Percentiles rank a stretch among this genome's conserved stretches.
Evolutionary conservation across 92 coral and sea anemone species (phyloP).

Genomic region (Hydrozoanthus gracilis): DNA sequence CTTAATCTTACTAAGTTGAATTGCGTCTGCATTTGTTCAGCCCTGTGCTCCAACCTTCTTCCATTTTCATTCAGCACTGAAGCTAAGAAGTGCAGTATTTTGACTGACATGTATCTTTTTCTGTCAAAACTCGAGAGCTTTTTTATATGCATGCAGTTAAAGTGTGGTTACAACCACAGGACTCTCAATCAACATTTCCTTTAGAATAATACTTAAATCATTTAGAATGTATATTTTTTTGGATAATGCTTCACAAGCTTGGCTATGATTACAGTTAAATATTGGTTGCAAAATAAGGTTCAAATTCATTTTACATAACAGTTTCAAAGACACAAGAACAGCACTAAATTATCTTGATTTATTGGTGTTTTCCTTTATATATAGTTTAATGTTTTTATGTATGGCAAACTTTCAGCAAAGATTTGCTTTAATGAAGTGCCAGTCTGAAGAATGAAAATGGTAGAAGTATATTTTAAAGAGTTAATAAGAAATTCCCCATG

Average conservation of each 20-base stretch:
- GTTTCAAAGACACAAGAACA: too few relatives aligned
- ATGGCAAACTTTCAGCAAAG: background rate
- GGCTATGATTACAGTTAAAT: too few relatives aligned
- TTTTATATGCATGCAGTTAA: background rate
- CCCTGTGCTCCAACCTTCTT: slow-evolving; percentile 45
- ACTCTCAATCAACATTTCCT: background rate
- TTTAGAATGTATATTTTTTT: background rate
- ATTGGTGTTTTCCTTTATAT: background rate
- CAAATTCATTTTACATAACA: too few relatives aligned
- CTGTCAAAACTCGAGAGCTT: background rate
- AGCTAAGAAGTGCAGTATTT: background rate
- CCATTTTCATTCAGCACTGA: slow-evolving; percentile 40
- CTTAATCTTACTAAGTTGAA: background rate
- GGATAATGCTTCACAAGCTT: too few relatives aligned
- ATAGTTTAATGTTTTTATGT: background rate
- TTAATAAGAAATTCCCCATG: background rate
- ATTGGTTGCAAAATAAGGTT: too few relatives aligned
- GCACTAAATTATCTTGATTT: too few relatives aligned
- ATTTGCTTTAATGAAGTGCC: background rate
- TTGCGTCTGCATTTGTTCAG: slow-evolving; percentile 15
- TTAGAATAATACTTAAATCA: background rate
- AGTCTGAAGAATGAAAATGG: slow-evolving; percentile 35
- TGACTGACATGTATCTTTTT: background rate
- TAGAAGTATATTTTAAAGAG: slow-evolving; percentile 13
- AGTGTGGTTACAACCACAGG: background rate